phyloP scores from a whole-genome alignment of 2,113 vertebrate species.

The Nycticorax nycticorax region DNA sequence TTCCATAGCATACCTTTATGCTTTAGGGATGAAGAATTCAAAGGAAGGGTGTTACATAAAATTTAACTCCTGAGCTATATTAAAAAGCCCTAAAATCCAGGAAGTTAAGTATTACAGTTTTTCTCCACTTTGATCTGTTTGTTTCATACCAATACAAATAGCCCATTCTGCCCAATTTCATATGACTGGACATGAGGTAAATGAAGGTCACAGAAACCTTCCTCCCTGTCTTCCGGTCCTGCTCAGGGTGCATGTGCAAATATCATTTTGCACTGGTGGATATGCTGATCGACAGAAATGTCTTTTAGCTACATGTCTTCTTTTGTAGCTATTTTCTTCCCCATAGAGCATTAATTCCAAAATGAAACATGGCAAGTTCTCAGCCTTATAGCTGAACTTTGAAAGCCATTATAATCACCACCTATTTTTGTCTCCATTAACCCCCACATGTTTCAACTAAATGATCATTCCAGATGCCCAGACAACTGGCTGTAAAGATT shows the following conservation, averaged over 20 bases:
- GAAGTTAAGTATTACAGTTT: not conserved
- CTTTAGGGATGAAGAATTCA: not conserved
- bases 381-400: not conserved
- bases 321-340: not conserved
- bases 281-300: not conserved
- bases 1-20: not conserved
- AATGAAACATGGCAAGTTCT: not conserved
- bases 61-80: not conserved
- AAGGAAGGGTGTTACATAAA: not conserved
- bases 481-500: not conserved
- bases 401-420: not conserved
- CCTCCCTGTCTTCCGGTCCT: not conserved
- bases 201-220: not conserved
- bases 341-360: not conserved
- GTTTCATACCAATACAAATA: not conserved
- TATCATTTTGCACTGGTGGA: not conserved
- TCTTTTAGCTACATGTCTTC: not conserved
- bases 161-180: not conserved
- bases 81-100: not conserved
- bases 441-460: not conserved
- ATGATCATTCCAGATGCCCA: not conserved
- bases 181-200: not conserved
- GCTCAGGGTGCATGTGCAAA: not conserved
- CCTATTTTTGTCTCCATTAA: not conserved
- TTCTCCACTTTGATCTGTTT: not conserved